These are phyloP conservation scores for Acromyrmex charruanus DNA, from an alignment of 1,140 invertebrate species.

Conservation along the genomic window DNA sequence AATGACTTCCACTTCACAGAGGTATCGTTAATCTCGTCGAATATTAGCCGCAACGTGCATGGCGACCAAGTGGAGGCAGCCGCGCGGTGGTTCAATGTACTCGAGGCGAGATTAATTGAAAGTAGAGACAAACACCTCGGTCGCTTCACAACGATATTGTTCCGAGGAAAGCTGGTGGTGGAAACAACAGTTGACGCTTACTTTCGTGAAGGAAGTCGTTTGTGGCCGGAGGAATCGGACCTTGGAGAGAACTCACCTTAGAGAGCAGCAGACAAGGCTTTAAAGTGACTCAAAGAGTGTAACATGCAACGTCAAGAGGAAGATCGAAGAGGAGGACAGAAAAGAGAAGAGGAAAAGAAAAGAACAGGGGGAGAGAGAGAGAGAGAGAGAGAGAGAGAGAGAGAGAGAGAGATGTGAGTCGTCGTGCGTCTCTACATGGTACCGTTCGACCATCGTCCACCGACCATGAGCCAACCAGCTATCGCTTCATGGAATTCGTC, in stretches of 20 bases:
- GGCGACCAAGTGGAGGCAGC: slow-evolving; percentile 35
- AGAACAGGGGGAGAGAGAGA: neutral
- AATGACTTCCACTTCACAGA: slow-evolving; percentile 3
- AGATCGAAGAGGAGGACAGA: neutral
- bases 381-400: neutral
- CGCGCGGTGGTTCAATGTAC: slow-evolving; percentile 43
- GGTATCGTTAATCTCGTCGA: slow-evolving; percentile 35
- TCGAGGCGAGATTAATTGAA: slow-evolving; percentile 54
- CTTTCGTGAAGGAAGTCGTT: slow-evolving; percentile 67
- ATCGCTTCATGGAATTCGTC: slow-evolving; percentile 49
- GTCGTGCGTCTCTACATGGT: slow-evolving; percentile 43
- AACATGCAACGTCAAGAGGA: slow-evolving; percentile 6
- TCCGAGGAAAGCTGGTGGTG: slow-evolving; percentile 9
- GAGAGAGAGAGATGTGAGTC: slow-evolving; percentile 8
- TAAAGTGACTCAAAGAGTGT: slow-evolving; percentile 46
- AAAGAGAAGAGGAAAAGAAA: no score
- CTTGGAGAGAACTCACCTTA: slow-evolving; percentile 59
- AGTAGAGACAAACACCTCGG: slow-evolving; percentile 23
- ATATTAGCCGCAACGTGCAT: slow-evolving; percentile 27
- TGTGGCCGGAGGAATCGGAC: slow-evolving; percentile 67
- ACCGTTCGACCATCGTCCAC: slow-evolving; percentile 66
- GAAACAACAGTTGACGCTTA: slow-evolving; percentile 27
- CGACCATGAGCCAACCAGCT: slow-evolving; percentile 13
- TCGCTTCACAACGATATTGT: slow-evolving; percentile 1
- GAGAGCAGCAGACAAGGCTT: slow-evolving; percentile 32